phyloP scores from a whole-genome alignment of 2,888 invertebrate species.

The Pachycephus smyrnensis region DNA sequence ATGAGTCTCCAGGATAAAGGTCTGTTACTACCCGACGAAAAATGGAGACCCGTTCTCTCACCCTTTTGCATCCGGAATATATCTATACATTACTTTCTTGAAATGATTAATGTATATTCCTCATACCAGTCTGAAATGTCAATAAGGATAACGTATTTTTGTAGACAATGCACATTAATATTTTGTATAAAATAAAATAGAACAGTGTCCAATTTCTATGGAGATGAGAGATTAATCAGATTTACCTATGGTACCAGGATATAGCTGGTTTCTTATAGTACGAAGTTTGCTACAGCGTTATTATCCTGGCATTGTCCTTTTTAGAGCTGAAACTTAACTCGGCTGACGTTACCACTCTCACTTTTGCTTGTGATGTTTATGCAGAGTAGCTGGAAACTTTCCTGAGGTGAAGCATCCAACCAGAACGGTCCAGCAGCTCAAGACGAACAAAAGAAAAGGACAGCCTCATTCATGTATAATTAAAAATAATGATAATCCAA shows the following conservation, averaged over 20 bases:
- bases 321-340: neutral
- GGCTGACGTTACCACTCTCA: conserved; percentile 53
- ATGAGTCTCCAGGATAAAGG: conserved; percentile 36
- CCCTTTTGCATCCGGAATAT: neutral
- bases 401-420: conserved; percentile 44
- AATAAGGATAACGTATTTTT: neutral
- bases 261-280: neutral
- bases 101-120: neutral
- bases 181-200: neutral
- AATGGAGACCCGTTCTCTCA: neutral
- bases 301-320: neutral
- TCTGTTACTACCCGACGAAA: neutral
- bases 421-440: neutral
- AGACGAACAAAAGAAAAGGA: neutral
- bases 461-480: neutral
- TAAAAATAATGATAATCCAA: neutral
- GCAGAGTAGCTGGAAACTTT: conserved; percentile 63
- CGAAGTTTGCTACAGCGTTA: neutral
- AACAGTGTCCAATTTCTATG: neutral
- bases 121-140: neutral
- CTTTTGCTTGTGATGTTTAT: conserved; percentile 64
- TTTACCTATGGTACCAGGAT: neutral
- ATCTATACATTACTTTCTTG: neutral
- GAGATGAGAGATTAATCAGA: neutral
- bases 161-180: neutral